Percentiles rank a stretch among this genome's conserved stretches.
Evolutionary conservation across 2,113 vertebrate species (phyloP).

Genomic region (Rhabdomys dilectus): DNA sequence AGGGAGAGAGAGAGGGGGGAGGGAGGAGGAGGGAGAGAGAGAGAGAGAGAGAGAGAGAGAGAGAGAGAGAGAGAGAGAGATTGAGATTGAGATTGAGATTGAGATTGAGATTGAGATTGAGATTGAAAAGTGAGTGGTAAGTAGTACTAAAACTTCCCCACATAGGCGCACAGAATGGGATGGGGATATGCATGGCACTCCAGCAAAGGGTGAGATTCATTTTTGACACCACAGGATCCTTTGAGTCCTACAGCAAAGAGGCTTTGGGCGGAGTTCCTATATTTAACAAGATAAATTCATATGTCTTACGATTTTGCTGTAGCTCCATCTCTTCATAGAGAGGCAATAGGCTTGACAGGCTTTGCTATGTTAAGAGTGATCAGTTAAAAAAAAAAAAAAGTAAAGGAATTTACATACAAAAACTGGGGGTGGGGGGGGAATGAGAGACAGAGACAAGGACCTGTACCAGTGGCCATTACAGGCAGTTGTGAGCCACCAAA

Average conservation of each 20-base stretch:
- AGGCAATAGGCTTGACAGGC: background rate
- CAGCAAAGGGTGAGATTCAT: background rate
- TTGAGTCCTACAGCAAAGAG: background rate
- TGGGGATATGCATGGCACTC: background rate
- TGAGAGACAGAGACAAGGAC: too few species aligned
- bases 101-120: too few species aligned
- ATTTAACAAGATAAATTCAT: background rate
- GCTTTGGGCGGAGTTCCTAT: background rate
- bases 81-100: too few species aligned
- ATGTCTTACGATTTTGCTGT: background rate
- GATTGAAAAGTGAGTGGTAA: too few species aligned
- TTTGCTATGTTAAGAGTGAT: background rate
- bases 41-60: too few species aligned
- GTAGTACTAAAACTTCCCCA: background rate
- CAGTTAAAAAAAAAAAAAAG: background rate
- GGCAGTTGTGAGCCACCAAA: background rate
- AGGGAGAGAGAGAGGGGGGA: too few species aligned
- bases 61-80: rapidly evolving
- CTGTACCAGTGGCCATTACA: background rate
- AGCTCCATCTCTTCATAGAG: background rate
- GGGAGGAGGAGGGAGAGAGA: background rate
- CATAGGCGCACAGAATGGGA: too few species aligned
- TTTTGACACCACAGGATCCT: background rate
- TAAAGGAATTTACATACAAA: background rate
- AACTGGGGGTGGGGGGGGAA: too few species aligned